Percentiles rank a stretch among this genome's conserved stretches.
These are phyloP conservation scores for Muscina levida DNA, from an alignment of 2,888 invertebrate genomes.

Conservation along the genomic window DNA sequence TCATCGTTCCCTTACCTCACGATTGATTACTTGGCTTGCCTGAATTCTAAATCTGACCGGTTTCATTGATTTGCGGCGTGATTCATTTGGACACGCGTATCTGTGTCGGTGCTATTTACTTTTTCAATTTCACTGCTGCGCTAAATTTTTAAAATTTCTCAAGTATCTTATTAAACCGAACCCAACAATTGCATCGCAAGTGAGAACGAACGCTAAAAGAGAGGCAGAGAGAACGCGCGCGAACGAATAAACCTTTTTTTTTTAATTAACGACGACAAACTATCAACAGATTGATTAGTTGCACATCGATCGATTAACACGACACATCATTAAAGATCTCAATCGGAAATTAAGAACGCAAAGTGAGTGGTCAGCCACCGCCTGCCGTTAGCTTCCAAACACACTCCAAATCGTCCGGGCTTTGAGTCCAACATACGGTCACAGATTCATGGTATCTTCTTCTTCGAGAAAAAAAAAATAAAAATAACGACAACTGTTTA, in stretches of 20 bases:
- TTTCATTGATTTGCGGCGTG: constrained; percentile 66
- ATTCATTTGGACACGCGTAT: constrained; percentile 65
- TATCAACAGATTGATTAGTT: constrained; percentile 75
- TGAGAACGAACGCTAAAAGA: neutral
- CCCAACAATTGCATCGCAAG: constrained; percentile 17
- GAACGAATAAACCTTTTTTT: constrained; percentile 25
- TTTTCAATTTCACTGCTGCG: constrained; percentile 27
- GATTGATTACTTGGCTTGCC: neutral
- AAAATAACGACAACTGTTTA: neutral
- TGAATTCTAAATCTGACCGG: constrained; percentile 49
- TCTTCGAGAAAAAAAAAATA: constrained; percentile 10
- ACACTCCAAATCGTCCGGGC: too few relatives aligned
- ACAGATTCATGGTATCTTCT: neutral
- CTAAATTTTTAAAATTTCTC: constrained; percentile 41
- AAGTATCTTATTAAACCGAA: constrained; percentile 26
- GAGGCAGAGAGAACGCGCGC: constrained; percentile 35
- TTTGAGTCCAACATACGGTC: too few relatives aligned
- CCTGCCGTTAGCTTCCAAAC: neutral
- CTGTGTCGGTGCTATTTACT: constrained; percentile 29
- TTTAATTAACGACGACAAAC: constrained; percentile 45
- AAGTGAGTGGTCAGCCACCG: constrained; percentile 57
- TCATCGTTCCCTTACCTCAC: neutral
- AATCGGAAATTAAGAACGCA: constrained; percentile 47
- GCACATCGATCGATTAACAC: constrained; percentile 79
- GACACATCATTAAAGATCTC: constrained; percentile 69